Percentiles rank a stretch among this genome's conserved stretches.
Conservation (phyloP, 2,113 vertebrate species). For the Athene cunicularia region DNA sequence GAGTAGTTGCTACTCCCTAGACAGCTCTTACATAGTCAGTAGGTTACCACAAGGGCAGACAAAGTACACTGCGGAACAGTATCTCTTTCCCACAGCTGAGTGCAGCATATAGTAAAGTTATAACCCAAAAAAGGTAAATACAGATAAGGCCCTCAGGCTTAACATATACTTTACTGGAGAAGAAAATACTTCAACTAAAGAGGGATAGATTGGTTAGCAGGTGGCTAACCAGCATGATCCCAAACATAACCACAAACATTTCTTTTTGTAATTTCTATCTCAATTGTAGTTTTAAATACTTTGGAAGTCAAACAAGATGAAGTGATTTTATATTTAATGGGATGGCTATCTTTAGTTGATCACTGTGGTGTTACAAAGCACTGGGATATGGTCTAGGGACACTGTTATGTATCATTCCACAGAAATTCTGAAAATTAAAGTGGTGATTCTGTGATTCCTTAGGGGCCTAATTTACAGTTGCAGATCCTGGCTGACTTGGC, state of each 20-base stretch:
- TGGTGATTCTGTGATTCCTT: constrained; percentile 27
- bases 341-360: background rate
- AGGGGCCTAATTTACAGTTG: constrained; percentile 30
- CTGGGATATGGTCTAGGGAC: background rate
- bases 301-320: constrained; percentile 19
- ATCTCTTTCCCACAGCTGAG: background rate
- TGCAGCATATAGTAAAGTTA: background rate
- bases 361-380: background rate
- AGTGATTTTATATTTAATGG: background rate
- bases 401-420: background rate
- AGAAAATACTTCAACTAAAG: constrained; percentile 14
- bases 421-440: constrained; percentile 30
- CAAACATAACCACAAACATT: constrained; percentile 5
- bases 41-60: background rate
- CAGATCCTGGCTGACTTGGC: constrained; percentile 7
- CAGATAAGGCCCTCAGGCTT: background rate
- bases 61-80: background rate
- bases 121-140: background rate
- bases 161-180: background rate
- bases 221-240: constrained; percentile 52
- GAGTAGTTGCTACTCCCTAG: background rate
- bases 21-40: background rate
- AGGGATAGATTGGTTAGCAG: constrained; percentile 52
- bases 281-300: constrained; percentile 31
- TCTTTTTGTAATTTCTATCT: constrained; percentile 14